Conservation (phyloP, 2,888 invertebrate species). For the Helicoverpa assulta region DNA sequence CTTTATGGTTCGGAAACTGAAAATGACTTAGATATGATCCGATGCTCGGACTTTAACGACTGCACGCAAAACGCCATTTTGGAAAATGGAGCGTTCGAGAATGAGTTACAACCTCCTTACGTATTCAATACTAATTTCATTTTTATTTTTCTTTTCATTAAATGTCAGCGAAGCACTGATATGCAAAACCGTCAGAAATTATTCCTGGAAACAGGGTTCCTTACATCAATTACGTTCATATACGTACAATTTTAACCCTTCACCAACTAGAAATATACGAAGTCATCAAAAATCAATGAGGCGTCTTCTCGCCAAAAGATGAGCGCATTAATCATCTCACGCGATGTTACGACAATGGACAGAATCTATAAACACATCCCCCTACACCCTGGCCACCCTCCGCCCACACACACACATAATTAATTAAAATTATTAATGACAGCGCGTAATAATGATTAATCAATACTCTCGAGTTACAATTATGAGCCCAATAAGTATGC, state of each 20-base stretch:
- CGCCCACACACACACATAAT: slow-evolving; percentile 72
- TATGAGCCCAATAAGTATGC: slow-evolving; percentile 58
- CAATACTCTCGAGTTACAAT: slow-evolving; percentile 76
- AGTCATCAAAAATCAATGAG: slow-evolving; percentile 82
- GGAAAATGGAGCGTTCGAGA: slow-evolving; percentile 52
- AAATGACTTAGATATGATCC: slow-evolving; percentile 83
- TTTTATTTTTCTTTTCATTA: slow-evolving; percentile 6
- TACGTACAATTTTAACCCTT: slow-evolving; percentile 55
- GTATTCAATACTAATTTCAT: slow-evolving; percentile 29
- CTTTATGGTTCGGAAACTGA: slow-evolving; percentile 88
- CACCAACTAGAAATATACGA: slow-evolving; percentile 56
- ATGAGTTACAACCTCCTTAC: slow-evolving; percentile 45
- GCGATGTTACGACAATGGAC: slow-evolving; percentile 75
- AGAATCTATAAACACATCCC: slow-evolving; percentile 66
- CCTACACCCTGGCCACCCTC: slow-evolving; percentile 37
- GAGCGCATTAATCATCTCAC: slow-evolving; percentile 85
- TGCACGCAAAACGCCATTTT: slow-evolving; percentile 67
- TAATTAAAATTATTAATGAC: slow-evolving; percentile 89
- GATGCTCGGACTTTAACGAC: slow-evolving; percentile 75
- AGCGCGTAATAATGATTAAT: slow-evolving; percentile 84
- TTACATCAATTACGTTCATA: slow-evolving; percentile 17
- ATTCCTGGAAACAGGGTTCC: slow-evolving; percentile 3
- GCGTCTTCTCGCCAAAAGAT: slow-evolving; percentile 73
- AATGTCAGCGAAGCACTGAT: neutral
- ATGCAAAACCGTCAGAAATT: neutral